Base-by-base conservation (phyloP, 2,888 invertebrate genomes). In the Cerastis rubricosa region DNA sequence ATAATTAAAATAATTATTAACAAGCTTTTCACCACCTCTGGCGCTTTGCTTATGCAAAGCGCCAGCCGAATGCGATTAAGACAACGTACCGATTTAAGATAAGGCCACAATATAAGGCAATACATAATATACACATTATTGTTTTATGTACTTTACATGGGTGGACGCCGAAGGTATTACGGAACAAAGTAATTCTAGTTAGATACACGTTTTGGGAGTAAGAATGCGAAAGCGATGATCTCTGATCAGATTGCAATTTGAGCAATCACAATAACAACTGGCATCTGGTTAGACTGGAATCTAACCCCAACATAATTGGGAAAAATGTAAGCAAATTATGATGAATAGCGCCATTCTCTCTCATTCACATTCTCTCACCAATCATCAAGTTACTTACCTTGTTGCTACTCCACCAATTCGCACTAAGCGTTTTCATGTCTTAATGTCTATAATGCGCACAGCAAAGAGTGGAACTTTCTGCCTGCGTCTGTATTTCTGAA, bases 91-190 rank as follows among this genome's bases (percentile, higher is more conserved):
- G 19, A 63, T 82, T 57, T 43, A 66, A 5, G 51, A 64, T 49
- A 64, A 71, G 59, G 25, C 47, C 17, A 65, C 59, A 83, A 51
- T 59, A 64, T 63, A 70, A 54, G 22, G 19, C 25, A 61, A 8
- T 43, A 67, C 67, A 43, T 29, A 74, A 35, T 54, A 19, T 29
- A 61, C 59, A 70, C 65, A 54, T 61, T n/a, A 54, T 68, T 67
- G 65, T 40, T 40, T 6, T 40, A 40, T 40, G 40, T 57, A 35
- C 54, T n/a, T n/a, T n/a, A n/a, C n/a, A 29, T 17, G 73, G 29
- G 25, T 25, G n/a, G n/a, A 43, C 6, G 35, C 54, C 69, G 51
- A 47, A 69, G 73, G 14, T 40, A 54, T 66, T 49, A 49, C 49
- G 19, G 19, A 22, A 57, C 7, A 17, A n/a, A 11, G 35, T 64